Conservation (phyloP, 1,140 invertebrate species). For the Ganaspis sp. region DNA sequence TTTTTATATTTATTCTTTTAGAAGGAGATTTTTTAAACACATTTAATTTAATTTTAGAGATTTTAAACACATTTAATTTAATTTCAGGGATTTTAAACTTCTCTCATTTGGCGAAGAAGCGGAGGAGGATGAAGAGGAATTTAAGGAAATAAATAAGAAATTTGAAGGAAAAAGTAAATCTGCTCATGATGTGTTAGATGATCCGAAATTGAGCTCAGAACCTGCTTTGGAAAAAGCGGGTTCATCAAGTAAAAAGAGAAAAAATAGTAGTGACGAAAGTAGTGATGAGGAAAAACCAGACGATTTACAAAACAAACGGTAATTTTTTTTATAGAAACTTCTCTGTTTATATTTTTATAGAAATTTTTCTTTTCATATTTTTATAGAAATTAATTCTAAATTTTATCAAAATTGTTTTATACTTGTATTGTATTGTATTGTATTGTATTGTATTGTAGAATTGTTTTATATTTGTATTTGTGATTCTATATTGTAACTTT, state of each 20-base stretch:
- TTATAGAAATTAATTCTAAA: no score
- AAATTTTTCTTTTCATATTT: no score
- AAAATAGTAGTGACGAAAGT: constrained; percentile 47
- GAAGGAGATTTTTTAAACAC: constrained; percentile 33
- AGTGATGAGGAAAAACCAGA: constrained; percentile 66
- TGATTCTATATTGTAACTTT: no score
- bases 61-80: constrained; percentile 35
- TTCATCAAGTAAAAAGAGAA: constrained; percentile 54
- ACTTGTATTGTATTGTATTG: no score
- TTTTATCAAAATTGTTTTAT: neutral
- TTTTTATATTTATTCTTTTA: no score
- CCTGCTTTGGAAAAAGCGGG: constrained; percentile 76
- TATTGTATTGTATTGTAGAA: no score
- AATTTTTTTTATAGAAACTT: no score
- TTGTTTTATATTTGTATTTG: no score
- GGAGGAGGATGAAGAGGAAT: constrained; percentile 96
- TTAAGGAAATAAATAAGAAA: constrained; percentile 81
- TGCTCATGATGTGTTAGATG: constrained; percentile 93
- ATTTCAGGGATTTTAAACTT: constrained; percentile 92
- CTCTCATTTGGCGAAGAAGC: constrained; percentile 98
- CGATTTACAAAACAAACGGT: constrained; percentile 59
- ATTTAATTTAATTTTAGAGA: constrained; percentile 29
- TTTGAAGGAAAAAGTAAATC: constrained; percentile 89
- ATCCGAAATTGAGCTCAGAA: constrained; percentile 90
- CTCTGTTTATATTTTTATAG: no score